Evolutionary conservation across 2,888 invertebrate species (phyloP).

Genomic region (Erebia ligea): DNA sequence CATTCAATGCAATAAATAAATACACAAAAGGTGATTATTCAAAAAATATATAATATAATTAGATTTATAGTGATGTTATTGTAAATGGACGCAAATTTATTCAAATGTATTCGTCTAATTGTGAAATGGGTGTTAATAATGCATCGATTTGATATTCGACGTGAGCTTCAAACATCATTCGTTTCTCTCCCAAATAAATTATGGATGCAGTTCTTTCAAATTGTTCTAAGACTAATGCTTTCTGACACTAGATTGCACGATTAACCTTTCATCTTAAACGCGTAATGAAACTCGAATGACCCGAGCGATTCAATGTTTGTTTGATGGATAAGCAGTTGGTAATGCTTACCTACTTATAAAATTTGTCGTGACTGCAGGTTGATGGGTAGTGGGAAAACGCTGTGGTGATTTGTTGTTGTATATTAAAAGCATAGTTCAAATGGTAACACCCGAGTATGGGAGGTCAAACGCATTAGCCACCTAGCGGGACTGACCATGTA

Average conservation of each 20-base stretch:
- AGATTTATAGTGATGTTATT: slow-evolving; percentile 70
- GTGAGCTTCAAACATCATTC: slow-evolving; percentile 69
- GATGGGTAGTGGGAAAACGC: slow-evolving; percentile 75
- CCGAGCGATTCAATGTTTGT: slow-evolving; percentile 47
- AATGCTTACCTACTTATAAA: slow-evolving; percentile 61
- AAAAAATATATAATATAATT: slow-evolving; percentile 57
- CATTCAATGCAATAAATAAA: slow-evolving; percentile 45
- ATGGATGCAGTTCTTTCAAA: slow-evolving; percentile 41
- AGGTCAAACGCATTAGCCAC: slow-evolving; percentile 82
- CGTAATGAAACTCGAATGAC: slow-evolving; percentile 62
- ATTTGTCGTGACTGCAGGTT: slow-evolving; percentile 79
- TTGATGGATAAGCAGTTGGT: slow-evolving; percentile 65
- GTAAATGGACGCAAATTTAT: slow-evolving; percentile 77
- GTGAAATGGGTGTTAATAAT: slow-evolving; percentile 71
- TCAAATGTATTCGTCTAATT: slow-evolving; percentile 75
- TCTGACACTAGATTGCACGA: slow-evolving; percentile 33
- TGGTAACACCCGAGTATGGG: slow-evolving; percentile 72
- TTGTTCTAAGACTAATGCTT: slow-evolving; percentile 43
- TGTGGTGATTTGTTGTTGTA: slow-evolving; percentile 73
- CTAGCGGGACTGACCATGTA: slow-evolving; percentile 72
- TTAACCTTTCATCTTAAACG: slow-evolving; percentile 44
- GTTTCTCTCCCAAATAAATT: slow-evolving; percentile 43
- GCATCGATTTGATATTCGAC: slow-evolving; percentile 69
- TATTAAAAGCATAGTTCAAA: slow-evolving; percentile 78
- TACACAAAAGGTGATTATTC: slow-evolving; percentile 55